A percentile compares a stretch with the other conserved stretches of the same genome.
phyloP scores from a whole-genome alignment of 2,888 invertebrate genomes.

The Drepana falcataria region DNA sequence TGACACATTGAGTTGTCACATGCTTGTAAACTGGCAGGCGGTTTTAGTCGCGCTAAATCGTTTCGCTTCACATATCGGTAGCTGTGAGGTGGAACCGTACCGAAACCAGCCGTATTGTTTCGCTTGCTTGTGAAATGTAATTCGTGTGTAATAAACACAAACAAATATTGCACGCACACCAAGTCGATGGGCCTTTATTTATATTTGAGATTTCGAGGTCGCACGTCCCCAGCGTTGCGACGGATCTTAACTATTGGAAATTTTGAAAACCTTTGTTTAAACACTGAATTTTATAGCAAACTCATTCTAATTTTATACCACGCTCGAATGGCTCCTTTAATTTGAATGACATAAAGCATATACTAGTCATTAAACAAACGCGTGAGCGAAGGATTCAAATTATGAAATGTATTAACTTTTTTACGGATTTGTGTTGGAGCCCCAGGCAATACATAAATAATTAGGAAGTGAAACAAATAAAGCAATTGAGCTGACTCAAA shows the following conservation, averaged over 20 bases:
- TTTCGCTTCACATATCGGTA: constrained; percentile 14
- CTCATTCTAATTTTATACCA: too few relatives aligned
- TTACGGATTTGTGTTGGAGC: background rate
- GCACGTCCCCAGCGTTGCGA: constrained; percentile 30
- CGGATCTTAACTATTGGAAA: constrained; percentile 38
- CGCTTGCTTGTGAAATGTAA: constrained; percentile 57
- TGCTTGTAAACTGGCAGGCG: too few relatives aligned
- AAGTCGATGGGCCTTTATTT: constrained; percentile 37
- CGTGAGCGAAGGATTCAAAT: too few relatives aligned
- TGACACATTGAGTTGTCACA: too few relatives aligned
- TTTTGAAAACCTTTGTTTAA: background rate
- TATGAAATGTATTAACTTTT: too few relatives aligned
- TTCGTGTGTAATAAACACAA: constrained; percentile 55
- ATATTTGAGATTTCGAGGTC: constrained; percentile 59
- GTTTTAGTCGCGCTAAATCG: background rate
- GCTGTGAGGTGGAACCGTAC: constrained; percentile 25
- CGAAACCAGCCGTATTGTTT: constrained; percentile 58
- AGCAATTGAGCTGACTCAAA: constrained; percentile 35
- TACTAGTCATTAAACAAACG: too few relatives aligned
- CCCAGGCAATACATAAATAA: constrained; percentile 8
- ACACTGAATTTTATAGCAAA: too few relatives aligned
- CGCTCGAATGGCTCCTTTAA: too few relatives aligned
- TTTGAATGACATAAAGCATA: too few relatives aligned
- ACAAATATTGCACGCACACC: constrained; percentile 47
- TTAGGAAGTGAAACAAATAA: constrained; percentile 32